phyloP scores from a whole-genome alignment of 1,140 invertebrate species.

The Heliconius congener region DNA sequence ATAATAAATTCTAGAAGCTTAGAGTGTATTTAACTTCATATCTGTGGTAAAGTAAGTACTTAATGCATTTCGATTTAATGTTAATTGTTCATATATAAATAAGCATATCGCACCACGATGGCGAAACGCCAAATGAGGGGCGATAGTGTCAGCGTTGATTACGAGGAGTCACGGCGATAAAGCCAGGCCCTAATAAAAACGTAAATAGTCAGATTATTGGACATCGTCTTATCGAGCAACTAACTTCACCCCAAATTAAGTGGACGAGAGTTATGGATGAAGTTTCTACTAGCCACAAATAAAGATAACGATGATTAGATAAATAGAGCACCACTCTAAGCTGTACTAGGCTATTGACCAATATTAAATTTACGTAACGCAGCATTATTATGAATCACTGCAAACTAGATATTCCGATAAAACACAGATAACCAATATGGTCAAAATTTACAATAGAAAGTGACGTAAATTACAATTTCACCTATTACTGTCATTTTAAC shows the following conservation, averaged over 20 bases:
- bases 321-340: slow-evolving; percentile 49
- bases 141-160: slow-evolving; percentile 63
- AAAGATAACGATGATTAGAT: slow-evolving; percentile 79
- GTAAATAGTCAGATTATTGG: slow-evolving; percentile 68
- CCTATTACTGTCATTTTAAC: background rate
- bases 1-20: background rate
- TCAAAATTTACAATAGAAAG: background rate
- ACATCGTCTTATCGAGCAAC: slow-evolving; percentile 67
- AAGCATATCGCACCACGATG: slow-evolving; percentile 17
- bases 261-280: slow-evolving; percentile 73
- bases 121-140: slow-evolving; percentile 51
- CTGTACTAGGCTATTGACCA: slow-evolving; percentile 29
- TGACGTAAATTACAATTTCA: background rate
- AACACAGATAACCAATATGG: background rate
- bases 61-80: background rate
- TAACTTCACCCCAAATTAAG: slow-evolving; percentile 72
- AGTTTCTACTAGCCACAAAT: slow-evolving; percentile 68
- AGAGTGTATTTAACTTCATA: background rate
- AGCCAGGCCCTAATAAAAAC: slow-evolving; percentile 67
- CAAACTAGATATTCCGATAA: background rate
- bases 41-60: background rate
- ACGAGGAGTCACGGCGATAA: slow-evolving; percentile 68
- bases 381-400: slow-evolving; percentile 28
- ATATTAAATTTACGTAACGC: slow-evolving; percentile 31
- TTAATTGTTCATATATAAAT: background rate